These are phyloP conservation scores for Elaphurus davidianus DNA, from an alignment of 2,113 vertebrate species.

Conservation along the genomic window DNA sequence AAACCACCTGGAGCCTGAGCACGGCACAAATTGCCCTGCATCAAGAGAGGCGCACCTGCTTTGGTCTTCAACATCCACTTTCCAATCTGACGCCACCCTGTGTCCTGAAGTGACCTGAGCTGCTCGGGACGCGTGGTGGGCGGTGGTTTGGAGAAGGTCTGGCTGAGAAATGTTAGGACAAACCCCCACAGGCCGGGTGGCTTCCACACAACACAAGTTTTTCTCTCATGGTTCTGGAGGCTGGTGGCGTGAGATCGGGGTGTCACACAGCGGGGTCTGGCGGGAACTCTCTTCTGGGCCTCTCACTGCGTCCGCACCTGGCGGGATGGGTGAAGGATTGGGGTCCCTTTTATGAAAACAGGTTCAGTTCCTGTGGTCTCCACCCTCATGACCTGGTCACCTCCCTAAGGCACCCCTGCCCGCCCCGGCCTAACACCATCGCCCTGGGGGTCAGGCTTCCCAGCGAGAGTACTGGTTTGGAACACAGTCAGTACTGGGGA, in stretches of 20 bases:
- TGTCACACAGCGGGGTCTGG: accelerated
- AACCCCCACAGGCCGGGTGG: not conserved
- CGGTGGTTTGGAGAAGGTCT: not conserved
- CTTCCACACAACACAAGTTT: accelerated
- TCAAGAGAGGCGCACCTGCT: accelerated
- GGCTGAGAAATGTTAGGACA: accelerated
- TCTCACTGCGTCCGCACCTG: accelerated
- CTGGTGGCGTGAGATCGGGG: accelerated
- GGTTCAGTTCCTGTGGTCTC: not conserved
- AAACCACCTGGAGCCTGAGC: not conserved
- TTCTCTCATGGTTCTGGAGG: not conserved
- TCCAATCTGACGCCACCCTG: accelerated
- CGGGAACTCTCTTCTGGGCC: not conserved
- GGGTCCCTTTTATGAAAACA: not conserved
- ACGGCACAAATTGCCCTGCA: accelerated
- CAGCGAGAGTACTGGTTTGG: not conserved
- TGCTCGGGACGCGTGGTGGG: accelerated
- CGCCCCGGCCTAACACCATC: accelerated
- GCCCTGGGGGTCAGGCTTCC: not conserved
- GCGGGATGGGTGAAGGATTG: accelerated
- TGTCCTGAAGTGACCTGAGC: not conserved
- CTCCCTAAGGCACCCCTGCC: accelerated
- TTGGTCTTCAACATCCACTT: accelerated
- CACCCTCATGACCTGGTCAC: not conserved
- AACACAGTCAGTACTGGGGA: not conserved